A percentile compares a stretch with the other conserved stretches of the same genome.
Conservation (phyloP, 2,797 vertebrate genomes). For the Steatocranus sp. region DNA sequence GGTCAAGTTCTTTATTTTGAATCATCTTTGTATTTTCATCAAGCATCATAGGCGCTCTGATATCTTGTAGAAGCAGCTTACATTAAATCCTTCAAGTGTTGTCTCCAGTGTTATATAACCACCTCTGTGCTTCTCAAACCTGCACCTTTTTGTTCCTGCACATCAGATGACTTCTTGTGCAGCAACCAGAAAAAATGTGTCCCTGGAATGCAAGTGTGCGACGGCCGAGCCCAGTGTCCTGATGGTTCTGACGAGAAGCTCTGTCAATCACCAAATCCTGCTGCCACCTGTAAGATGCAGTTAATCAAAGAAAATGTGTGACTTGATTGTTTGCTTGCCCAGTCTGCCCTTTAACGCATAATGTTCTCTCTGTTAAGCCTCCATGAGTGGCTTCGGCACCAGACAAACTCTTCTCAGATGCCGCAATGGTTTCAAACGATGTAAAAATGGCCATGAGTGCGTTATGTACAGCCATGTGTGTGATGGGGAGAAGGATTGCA, state of each 20-base stretch:
- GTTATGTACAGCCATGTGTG: conserved; percentile 75
- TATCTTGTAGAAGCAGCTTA: background rate
- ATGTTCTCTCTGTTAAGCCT: background rate
- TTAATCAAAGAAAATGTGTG: background rate
- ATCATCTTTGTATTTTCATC: background rate
- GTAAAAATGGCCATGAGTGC: conserved; percentile 63
- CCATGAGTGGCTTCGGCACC: background rate
- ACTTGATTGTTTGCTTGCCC: background rate
- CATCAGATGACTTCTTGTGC: conserved; percentile 63
- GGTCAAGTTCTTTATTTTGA: background rate
- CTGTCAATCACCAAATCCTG: conserved; percentile 17
- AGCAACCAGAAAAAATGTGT: conserved; percentile 64
- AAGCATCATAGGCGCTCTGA: background rate
- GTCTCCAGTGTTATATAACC: background rate
- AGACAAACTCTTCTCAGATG: conserved; percentile 11
- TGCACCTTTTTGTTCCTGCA: background rate
- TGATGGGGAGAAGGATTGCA: conserved; percentile 78
- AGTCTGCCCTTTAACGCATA: background rate
- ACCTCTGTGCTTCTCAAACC: background rate
- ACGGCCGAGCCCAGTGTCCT: conserved; percentile 64
- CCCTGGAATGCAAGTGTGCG: conserved; percentile 56
- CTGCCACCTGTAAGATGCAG: background rate
- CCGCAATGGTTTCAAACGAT: conserved; percentile 63
- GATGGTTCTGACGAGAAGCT: conserved; percentile 68
- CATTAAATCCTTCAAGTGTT: background rate